A percentile compares a stretch with the other conserved stretches of the same genome.
Conservation (phyloP, 2,888 invertebrate species). For the Agrilus mali region DNA sequence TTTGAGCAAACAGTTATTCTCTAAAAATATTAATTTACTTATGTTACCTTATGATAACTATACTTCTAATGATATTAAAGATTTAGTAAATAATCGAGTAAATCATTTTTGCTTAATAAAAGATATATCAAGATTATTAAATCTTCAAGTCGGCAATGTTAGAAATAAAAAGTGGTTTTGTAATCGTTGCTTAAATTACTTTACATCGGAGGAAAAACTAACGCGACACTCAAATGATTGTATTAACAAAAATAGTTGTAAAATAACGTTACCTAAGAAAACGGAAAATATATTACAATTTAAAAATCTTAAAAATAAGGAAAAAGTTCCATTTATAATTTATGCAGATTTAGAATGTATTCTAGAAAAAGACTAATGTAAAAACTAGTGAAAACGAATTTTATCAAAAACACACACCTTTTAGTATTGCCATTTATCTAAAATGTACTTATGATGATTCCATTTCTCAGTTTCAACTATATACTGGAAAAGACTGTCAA, state of each 20-base stretch:
- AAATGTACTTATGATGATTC: no score
- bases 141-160: constrained; percentile 1
- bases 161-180: constrained; percentile 5
- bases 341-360: constrained; percentile 9
- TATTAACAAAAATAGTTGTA: constrained; percentile 3
- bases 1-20: constrained; percentile 3
- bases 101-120: constrained; percentile 8
- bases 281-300: no score
- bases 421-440: no score
- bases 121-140: constrained; percentile 7
- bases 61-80: neutral
- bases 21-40: neutral
- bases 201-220: constrained; percentile 1
- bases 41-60: neutral
- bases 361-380: constrained; percentile 1
- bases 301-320: constrained; percentile 4
- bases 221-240: constrained; percentile 4
- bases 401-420: constrained; percentile 1
- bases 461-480: neutral
- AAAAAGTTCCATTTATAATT: constrained; percentile 5
- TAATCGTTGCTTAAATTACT: constrained; percentile 6
- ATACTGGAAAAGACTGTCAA: neutral
- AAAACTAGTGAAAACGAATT: neutral
- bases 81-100: neutral
- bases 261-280: constrained; percentile 5